Evolutionary conservation across 2,113 vertebrate species (phyloP), one percentile per base, ranked within the genome.

Genomic region (Cynoglossus semilaevis): DNA sequence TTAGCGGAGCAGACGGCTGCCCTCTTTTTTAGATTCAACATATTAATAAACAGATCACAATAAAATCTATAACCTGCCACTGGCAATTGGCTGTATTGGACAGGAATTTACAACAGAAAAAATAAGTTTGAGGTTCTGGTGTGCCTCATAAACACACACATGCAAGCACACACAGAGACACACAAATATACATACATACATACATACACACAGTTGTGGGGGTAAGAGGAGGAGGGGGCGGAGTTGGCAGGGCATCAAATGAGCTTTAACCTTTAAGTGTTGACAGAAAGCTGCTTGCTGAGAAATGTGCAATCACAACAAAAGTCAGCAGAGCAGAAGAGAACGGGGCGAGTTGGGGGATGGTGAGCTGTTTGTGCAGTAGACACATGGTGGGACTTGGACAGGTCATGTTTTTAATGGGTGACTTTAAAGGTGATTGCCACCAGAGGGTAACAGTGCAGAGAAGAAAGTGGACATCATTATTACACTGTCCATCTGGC

Each of bases 241-340:
- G 69, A 76, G 58, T 34, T 60, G 29, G 29, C 14, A 44, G 37
- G 51, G 43, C 47, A 42, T 47, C n/a, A 61, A 79, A 74, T 78
- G 50, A 58, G 53, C 52, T 76, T 74, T 81, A 85, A 86, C 84
- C 76, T 86, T 84, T 55, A 72, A 77, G 84, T 80, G 78, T 75
- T 74, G 84, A 79, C 84, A 81, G 74, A 77, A 74, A 74, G 74
- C 67, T 61, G 62, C 75, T 81, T 48, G 67, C 49, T 77, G 65
- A 58, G 58, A 78, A n/a, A 78, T 78, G 72, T 16, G 47, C 64
- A 76, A 70, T 75, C 56, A 75, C 64, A 64, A 77, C 52, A 67
- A 59, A 59, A 67, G 40, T 46, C 35, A 51, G 52, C 40, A 1
- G 15, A 70, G 67, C 56, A 63, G 53, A 74, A 80, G 66, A 55